Evolutionary conservation across 2,888 invertebrate species (phyloP), one percentile per base, ranked within the genome.

Genomic region (Caenorhabditis zanzibari): DNA sequence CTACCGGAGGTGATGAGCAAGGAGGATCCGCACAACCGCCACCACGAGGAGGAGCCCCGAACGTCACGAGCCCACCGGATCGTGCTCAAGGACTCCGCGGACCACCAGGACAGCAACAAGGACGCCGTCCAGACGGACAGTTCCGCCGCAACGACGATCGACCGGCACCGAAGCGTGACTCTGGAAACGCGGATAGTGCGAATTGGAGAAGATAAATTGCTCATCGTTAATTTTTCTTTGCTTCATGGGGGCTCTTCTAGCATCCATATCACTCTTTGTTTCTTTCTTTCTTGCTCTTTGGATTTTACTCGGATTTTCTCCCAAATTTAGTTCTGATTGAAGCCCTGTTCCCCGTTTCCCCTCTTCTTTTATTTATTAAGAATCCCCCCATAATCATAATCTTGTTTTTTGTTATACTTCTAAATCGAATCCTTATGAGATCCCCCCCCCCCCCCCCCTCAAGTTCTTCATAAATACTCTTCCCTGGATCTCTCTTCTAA

Each of bases 131-230:
- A n/a, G 68, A 72, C 19, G 71, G 63, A 49, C 74, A 56, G 35
- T 38, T 38, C 38, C 38, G 38, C 10, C 38, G 38, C 38, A 38
- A 6, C 38, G 38, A 38, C 10, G 38, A 38, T 38, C 7, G 38
- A 38, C 38, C 38, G 12, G 10, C 38, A 38, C 38, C 38, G 38
- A 12, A 6, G 2, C 38, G 38, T 54, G 38, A 44, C 19, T 12
- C 44, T 32, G 74, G 69, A n/a, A 66, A 56, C 44, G 80, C 85
- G 12, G 85, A 85, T 32, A 72, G 80, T 28, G 66, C 61, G 4
- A 82, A 82, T 49, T 85, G 85, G 85, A 82, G 82, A 82, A 76
- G 32, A 79, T 82, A 82, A 82, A 80, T 58, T n/a, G n/a, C 26
- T 14, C 32, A 41, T 26, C 38, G 52, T n/a, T 69, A n/a, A n/a